Base-by-base conservation (phyloP, 2,113 vertebrate species). In the Mormyrus lacerda region DNA sequence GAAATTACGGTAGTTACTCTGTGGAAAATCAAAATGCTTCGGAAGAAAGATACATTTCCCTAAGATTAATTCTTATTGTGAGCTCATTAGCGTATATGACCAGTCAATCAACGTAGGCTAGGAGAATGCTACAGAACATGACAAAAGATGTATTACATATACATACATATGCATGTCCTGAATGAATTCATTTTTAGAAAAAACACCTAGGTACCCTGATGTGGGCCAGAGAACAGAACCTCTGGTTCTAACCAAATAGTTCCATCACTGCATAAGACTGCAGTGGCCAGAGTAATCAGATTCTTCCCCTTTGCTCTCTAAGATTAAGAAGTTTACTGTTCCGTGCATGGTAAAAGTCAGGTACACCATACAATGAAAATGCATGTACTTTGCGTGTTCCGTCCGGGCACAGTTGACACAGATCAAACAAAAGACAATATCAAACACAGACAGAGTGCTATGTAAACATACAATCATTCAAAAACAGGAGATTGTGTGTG, bases 1-100 rank as follows among this genome's bases (percentile, higher is more conserved):
- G 0, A 95, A 96, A 89, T 94, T 97, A 90, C 90, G 92, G 90
- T 99, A 99, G 92, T 99, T 98, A 95, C 99, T 99, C 92, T 98
- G 97, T 47, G 98, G 98, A 93, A 99, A 99, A 93, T 99, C 98
- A 92, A 99, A 99, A 99, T 19, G 98, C 98, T 99, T 65, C 27
- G n/a, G n/a, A 27, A 65, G 58, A 65, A 27, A 65, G 9, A 65
- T n/a, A 27, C 58, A 65, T 65, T 65, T 65, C 58, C 58, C 58
- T 65, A 65, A 65, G 24, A 27, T 27, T 65, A 65, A n/a, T 27
- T 27, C 24, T 65, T 65, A 65, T 65, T 27, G n/a, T 65, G 58
- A 65, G n/a, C 58, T 65, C 9, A 65, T 65, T 65, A 27, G n/a
- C 3, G 1, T 11, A 10, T 5, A 65, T 65, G 8, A 65, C n/a